Conservation (phyloP, 2,797 vertebrate species). For the Malurus leucopterus region DNA sequence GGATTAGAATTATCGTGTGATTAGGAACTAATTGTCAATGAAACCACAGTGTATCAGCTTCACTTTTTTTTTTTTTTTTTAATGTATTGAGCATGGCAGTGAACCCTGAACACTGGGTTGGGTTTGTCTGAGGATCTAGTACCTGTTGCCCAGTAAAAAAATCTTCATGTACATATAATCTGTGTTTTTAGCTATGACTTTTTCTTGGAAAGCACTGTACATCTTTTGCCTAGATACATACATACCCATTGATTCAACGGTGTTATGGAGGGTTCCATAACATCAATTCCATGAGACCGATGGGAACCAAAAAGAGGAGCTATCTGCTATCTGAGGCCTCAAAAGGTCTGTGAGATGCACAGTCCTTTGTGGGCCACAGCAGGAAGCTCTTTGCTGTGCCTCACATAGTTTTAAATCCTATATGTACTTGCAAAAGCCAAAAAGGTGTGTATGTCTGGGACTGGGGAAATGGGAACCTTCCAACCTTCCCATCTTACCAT, state of each 20-base stretch:
- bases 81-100: background rate
- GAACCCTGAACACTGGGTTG: background rate
- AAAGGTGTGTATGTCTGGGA: conserved; percentile 30
- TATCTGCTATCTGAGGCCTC: background rate
- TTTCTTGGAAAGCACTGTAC: background rate
- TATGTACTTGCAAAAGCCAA: background rate
- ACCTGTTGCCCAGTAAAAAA: background rate
- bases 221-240: background rate
- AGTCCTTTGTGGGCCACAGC: background rate
- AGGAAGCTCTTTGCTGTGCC: background rate
- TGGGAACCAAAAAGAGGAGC: background rate
- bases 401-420: background rate
- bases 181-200: background rate
- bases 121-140: background rate
- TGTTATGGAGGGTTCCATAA: background rate
- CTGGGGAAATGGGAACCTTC: conserved; percentile 15
- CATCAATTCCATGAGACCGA: background rate
- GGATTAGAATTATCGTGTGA: background rate
- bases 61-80: background rate
- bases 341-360: background rate
- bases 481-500: conserved; percentile 35
- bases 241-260: background rate
- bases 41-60: background rate
- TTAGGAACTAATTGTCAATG: background rate
- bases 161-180: background rate